Percentiles rank a stretch among this genome's conserved stretches.
Evolutionary conservation across 2,888 invertebrate genomes (phyloP).

Genomic region (Doris montereyensis): DNA sequence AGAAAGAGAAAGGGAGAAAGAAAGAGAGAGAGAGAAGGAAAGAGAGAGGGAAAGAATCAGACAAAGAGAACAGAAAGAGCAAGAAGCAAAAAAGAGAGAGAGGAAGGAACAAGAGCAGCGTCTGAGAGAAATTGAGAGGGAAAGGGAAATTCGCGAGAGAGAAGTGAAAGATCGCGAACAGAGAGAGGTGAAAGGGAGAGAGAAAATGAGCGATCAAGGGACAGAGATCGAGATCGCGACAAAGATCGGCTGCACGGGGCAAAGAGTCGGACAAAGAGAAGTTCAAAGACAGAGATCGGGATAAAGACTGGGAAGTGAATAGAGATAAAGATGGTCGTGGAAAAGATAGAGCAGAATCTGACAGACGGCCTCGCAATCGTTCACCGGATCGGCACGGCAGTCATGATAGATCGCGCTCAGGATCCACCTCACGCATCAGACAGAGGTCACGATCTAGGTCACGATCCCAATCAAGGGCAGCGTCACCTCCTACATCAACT

Average conservation of each 20-base stretch:
- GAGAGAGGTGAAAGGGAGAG: slow-evolving; percentile 40
- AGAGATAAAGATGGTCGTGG: slow-evolving; percentile 19
- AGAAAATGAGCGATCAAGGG: slow-evolving; percentile 35
- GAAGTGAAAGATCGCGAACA: slow-evolving; percentile 37
- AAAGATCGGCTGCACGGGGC: slow-evolving; percentile 27
- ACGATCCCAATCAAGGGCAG: not conserved
- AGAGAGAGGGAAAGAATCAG: slow-evolving; percentile 35
- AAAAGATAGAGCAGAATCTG: slow-evolving; percentile 28
- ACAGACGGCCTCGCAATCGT: slow-evolving; percentile 40
- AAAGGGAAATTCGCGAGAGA: slow-evolving; percentile 46
- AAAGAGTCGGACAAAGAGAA: slow-evolving; percentile 8
- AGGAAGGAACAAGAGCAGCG: slow-evolving; percentile 28
- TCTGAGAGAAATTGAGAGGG: slow-evolving; percentile 38
- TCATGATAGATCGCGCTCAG: slow-evolving; percentile 37
- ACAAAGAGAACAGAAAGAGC: slow-evolving; percentile 37
- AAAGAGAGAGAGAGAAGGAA: slow-evolving; percentile 40
- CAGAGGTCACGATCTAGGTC: slow-evolving; percentile 49
- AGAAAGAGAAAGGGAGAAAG: slow-evolving; percentile 15
- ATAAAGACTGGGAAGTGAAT: slow-evolving; percentile 33
- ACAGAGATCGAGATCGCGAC: slow-evolving; percentile 32
- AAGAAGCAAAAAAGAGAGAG: slow-evolving; percentile 23
- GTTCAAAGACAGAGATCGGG: slow-evolving; percentile 29
- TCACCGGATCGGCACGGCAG: slow-evolving; percentile 26
- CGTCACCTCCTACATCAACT: no score
- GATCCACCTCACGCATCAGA: slow-evolving; percentile 47